Evolutionary conservation across 2,797 vertebrate genomes (phyloP), one percentile per base, ranked within the genome.

Genomic region (Alauda arvensis): DNA sequence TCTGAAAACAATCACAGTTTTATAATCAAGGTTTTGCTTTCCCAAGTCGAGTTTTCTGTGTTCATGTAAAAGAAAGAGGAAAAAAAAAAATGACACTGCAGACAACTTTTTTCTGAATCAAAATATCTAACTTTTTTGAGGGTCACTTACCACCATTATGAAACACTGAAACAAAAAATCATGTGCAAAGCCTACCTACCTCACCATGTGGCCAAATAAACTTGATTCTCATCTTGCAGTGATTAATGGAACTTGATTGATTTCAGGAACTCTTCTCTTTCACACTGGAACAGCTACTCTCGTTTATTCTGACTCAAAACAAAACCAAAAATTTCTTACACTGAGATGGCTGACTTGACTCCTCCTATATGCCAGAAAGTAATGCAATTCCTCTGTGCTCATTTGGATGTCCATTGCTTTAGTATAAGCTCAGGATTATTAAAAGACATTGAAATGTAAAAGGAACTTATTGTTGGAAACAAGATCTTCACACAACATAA

Each of bases 211-310:
- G 56, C 31, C 59, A 62, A 84, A 89, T 67, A 60, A 77, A n/a
- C 57, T 57, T 86, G 77, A 82, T 69, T 83, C 60, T 81, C 60
- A 70, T 89, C 49, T 93, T 85, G 65, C 43, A 85, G 53, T 60
- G 51, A 84, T 82, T 89, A 89, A 90, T 84, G 77, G 71, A 91
- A 85, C 39, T 34, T 61, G 67, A 94, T 42, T 91, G 75, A 93
- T 78, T 89, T 89, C 68, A 83, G 80, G 33, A 86, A 67, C 67
- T 85, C 59, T 76, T 67, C 37, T 37, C 9, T 37, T 37, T 63
- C 31, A 60, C 33, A 71, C 7, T 72, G 42, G 20, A 92, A 69
- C 45, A 85, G 84, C 74, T 72, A 72, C 48, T 69, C 39, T 59
- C 78, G 40, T 62, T 92, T 87, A 83, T 74, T 90, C 43, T 65